Base-by-base conservation (phyloP, 2,888 invertebrate genomes). In the Macrophya annulata region DNA sequence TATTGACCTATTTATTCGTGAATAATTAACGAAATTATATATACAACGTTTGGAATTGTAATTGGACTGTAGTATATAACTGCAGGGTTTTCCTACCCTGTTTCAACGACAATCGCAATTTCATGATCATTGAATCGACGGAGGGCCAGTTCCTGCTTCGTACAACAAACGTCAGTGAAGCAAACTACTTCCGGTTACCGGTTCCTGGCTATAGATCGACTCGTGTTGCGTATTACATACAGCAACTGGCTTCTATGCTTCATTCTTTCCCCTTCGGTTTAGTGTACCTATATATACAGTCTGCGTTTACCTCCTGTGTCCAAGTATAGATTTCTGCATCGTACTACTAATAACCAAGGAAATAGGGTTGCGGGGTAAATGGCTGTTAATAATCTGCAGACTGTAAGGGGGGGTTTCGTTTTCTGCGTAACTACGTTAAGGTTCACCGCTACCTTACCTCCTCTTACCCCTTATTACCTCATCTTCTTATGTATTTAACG, bases 41-140 rank as follows among this genome's bases (percentile, higher is more conserved):
- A 25, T 72, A 37, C n/a, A 25, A 40, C n/a, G 40, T 15, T 43
- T 72, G 59, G 15, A 55, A 59, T 79, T 81, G 43, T 40, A 62
- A 55, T 81, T 62, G 62, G 62, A 15, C 21, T 1, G 43, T 15
- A 21, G n/a, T 62, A n/a, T 62, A n/a, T 31, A 43, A 31, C 15
- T 25, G 40, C 9, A 2, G 40, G 55, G 9, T 21, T 62, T 10
- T 37, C 59, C 6, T 59, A 40, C 40, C 40, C 21, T 9, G n/a
- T 45, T 43, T 82, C 79, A 25, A 31, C 48, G 31, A 71, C n/a
- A 71, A 71, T 83, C 71, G 68, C 65, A 83, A 83, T 83, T 71
- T 83, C 83, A 71, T 83, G 83, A 83, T 83, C 83, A 83, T 83
- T 83, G 83, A 83, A 83, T 83, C 71, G 83, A 68, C 83, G 83